Evolutionary conservation across 2,113 vertebrate species (phyloP).

Genomic region (Leiothrix lutea): DNA sequence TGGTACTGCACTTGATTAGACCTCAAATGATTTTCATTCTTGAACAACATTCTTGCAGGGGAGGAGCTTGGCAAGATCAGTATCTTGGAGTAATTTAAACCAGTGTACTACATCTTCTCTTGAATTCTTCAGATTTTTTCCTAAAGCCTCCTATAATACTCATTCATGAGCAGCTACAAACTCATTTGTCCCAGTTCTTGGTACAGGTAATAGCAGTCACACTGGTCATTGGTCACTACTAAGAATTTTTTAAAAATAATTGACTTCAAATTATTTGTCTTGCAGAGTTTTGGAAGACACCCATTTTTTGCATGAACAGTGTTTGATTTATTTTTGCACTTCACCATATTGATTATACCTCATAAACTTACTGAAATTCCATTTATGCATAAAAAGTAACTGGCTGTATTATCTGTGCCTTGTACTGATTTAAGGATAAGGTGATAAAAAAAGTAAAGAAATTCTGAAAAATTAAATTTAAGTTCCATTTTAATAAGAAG

Average conservation of each 20-base stretch:
- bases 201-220: not conserved
- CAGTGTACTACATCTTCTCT: not conserved
- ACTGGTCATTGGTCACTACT: not conserved
- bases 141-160: not conserved
- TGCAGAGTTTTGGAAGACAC: not conserved
- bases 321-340: not conserved
- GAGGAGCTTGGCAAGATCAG: not conserved
- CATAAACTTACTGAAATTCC: not conserved
- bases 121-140: not conserved
- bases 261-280: not conserved
- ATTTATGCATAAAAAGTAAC: not conserved
- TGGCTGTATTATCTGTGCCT: not conserved
- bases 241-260: not conserved
- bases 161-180: not conserved
- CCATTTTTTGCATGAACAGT: not conserved
- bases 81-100: not conserved
- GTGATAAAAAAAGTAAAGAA: not conserved
- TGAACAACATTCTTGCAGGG: not conserved
- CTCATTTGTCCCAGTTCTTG: not conserved
- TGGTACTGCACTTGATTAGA: not conserved
- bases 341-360: not conserved
- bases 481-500: not conserved
- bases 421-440: not conserved
- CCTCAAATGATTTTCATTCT: not conserved
- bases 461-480: not conserved